Percentiles rank a stretch among this genome's conserved stretches.
These are phyloP conservation scores for Acronicta alni DNA, from an alignment of 2,888 invertebrate species.

Conservation along the genomic window DNA sequence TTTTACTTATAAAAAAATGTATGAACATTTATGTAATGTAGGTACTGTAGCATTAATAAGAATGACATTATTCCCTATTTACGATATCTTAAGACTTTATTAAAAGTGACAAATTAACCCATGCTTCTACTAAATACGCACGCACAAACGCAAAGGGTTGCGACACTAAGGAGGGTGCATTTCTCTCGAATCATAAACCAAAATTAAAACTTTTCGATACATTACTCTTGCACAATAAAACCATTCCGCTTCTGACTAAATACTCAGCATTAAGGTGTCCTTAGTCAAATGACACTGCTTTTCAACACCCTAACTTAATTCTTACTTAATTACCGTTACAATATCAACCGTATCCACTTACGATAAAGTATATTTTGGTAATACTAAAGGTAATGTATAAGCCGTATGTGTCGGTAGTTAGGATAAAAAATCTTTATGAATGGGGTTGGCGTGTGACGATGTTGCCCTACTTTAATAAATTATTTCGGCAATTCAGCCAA, in stretches of 20 bases:
- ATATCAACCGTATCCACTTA: conserved; percentile 31
- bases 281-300: conserved; percentile 81
- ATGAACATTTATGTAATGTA: too few species aligned
- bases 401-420: conserved; percentile 38
- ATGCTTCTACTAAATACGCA: conserved; percentile 36
- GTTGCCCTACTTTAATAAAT: conserved; percentile 79
- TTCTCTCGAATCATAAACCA: conserved; percentile 83
- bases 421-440: conserved; percentile 81
- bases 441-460: conserved; percentile 80
- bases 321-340: conserved; percentile 24
- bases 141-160: conserved; percentile 57
- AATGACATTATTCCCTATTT: conserved; percentile 2
- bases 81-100: conserved; percentile 21
- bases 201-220: conserved; percentile 89
- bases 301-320: conserved; percentile 53
- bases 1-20: too few species aligned
- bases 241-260: conserved; percentile 83
- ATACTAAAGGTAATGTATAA: conserved; percentile 14
- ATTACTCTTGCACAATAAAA: conserved; percentile 85
- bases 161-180: conserved; percentile 61
- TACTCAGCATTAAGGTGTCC: conserved; percentile 86
- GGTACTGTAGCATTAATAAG: too few species aligned
- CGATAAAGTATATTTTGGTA: conserved; percentile 42
- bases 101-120: conserved; percentile 51
- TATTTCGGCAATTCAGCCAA: conserved; percentile 76